Percentiles rank a stretch among this genome's conserved stretches.
Evolutionary conservation across 1,140 invertebrate species (phyloP).

Genomic region (Chrysopa pallens): DNA sequence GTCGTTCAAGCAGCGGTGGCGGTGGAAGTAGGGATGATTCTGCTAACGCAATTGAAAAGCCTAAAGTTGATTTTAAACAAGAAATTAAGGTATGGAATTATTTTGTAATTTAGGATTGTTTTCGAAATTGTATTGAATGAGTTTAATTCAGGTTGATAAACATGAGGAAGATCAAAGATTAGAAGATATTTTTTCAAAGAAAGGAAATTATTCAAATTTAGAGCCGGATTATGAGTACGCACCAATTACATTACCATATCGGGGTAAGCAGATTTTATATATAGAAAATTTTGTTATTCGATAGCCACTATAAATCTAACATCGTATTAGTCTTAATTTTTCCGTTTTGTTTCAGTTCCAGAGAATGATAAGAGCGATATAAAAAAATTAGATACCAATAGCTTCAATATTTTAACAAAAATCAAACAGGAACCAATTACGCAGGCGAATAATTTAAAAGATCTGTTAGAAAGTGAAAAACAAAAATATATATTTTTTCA

Average conservation of each 20-base stretch:
- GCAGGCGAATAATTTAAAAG: too few species aligned
- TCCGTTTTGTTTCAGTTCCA: too few species aligned
- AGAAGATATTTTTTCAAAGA: not conserved
- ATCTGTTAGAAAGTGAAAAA: too few species aligned
- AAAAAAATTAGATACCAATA: too few species aligned
- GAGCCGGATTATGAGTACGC: not conserved
- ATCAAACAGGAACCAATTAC: too few species aligned
- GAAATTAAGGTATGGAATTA: not conserved
- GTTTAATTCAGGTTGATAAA: not conserved
- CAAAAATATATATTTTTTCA: too few species aligned
- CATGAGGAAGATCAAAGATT: not conserved
- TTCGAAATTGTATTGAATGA: not conserved
- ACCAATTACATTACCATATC: not conserved
- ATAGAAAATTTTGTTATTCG: too few species aligned
- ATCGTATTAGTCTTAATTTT: too few species aligned
- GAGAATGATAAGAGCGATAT: too few species aligned
- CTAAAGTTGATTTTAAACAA: not conserved
- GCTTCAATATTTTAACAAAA: too few species aligned
- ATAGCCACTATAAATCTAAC: too few species aligned
- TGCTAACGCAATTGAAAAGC: not conserved
- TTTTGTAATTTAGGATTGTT: not conserved
- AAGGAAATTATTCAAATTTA: not conserved
- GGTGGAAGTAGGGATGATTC: not conserved
- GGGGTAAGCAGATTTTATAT: too few species aligned
- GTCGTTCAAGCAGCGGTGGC: not conserved